Conservation (phyloP, 2,888 invertebrate species). For the Spodoptera picta region DNA sequence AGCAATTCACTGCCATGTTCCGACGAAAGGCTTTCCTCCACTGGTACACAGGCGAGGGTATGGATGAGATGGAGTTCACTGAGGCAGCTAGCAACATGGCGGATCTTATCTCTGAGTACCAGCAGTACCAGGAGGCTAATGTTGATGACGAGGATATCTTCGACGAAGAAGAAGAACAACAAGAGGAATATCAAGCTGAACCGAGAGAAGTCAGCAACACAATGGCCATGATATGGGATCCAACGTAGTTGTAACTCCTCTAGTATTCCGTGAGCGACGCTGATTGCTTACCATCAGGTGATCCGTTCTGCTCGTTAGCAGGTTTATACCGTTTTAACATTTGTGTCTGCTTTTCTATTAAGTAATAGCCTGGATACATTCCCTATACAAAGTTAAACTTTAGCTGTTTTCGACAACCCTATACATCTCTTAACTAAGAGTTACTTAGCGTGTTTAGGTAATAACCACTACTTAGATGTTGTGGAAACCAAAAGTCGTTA, state of each 20-base stretch:
- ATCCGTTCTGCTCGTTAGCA: too few species aligned
- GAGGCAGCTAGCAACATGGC: conserved; percentile 95
- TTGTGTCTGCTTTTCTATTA: too few species aligned
- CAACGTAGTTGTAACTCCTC: neutral
- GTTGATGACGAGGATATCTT: conserved; percentile 67
- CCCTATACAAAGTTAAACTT: too few species aligned
- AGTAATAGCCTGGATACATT: too few species aligned
- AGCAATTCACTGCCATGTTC: conserved; percentile 97
- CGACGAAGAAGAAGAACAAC: conserved; percentile 68
- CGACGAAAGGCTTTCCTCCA: conserved; percentile 95
- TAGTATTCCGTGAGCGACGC: neutral
- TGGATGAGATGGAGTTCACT: conserved; percentile 98
- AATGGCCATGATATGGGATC: conserved; percentile 31
- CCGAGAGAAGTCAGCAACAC: conserved; percentile 6
- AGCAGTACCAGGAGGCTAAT: conserved; percentile 80
- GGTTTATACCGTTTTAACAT: too few species aligned
- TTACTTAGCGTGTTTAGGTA: too few species aligned
- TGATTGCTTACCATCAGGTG: too few species aligned
- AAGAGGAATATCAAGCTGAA: conserved; percentile 37
- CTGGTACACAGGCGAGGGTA: conserved; percentile 97
- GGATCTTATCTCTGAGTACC: conserved; percentile 83
- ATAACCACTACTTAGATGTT: too few species aligned
- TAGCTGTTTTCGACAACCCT: too few species aligned
- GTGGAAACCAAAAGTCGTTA: too few species aligned
- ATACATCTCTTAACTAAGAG: too few species aligned